Evolutionary conservation across 1,140 invertebrate genomes (phyloP).

Genomic region (Leptestheria dahalacensis): DNA sequence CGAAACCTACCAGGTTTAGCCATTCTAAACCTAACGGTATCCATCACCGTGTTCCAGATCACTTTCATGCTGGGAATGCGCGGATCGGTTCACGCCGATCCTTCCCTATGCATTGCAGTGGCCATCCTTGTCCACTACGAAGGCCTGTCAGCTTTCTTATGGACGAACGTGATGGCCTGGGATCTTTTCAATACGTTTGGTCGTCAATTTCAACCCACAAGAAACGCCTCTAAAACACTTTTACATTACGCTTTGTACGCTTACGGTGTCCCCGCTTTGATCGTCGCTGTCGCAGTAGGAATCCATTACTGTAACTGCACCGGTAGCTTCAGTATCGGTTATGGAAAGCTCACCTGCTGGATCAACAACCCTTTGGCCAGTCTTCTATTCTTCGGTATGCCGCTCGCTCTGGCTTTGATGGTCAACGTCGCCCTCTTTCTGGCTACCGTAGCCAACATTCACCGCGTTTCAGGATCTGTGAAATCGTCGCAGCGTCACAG

Average conservation of each 20-base stretch:
- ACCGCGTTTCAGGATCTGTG: conserved; percentile 4
- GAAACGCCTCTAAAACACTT: conserved; percentile 7
- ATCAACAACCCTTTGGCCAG: conserved; percentile 22
- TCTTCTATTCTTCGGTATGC: conserved; percentile 25
- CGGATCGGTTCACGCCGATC: neutral
- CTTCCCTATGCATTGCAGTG: neutral
- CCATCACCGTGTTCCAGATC: conserved; percentile 10
- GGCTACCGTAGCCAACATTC: conserved; percentile 25
- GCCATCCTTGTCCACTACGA: conserved; percentile 15
- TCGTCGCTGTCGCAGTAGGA: conserved; percentile 24
- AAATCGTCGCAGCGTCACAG: conserved; percentile 15
- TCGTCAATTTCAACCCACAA: conserved; percentile 21
- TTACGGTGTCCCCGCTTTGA: conserved; percentile 22
- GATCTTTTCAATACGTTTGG: conserved; percentile 27
- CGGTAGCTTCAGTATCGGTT: conserved; percentile 3
- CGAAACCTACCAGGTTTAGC: conserved; percentile 15
- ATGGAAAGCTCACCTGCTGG: conserved; percentile 24
- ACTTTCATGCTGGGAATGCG: conserved; percentile 13
- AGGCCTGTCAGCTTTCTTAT: conserved; percentile 31
- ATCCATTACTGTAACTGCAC: conserved; percentile 23
- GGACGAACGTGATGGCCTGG: conserved; percentile 35
- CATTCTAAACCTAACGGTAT: conserved; percentile 3
- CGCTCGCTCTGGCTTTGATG: conserved; percentile 22
- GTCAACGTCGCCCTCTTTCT: conserved; percentile 26
- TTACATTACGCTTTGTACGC: conserved; percentile 14